Percentiles rank a stretch among this genome's conserved stretches.
Conservation (phyloP, 2,797 vertebrate genomes). For the Cynopterus sphinx region DNA sequence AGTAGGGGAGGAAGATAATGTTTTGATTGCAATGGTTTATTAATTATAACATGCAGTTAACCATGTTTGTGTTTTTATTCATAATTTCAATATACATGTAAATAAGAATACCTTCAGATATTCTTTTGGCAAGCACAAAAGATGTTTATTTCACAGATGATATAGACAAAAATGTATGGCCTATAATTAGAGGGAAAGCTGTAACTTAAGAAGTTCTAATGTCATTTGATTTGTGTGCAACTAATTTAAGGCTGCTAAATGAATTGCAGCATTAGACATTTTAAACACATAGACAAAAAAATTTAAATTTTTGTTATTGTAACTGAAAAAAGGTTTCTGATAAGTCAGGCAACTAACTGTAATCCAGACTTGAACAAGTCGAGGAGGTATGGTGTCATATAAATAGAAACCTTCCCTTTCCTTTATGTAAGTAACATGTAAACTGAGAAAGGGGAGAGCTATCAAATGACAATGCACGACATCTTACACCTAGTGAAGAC, state of each 20-base stretch:
- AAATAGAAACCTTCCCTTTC: constrained; percentile 71
- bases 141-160: constrained; percentile 75
- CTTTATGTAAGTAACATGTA: not conserved
- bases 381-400: constrained; percentile 50
- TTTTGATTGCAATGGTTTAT: not conserved
- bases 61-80: constrained; percentile 70
- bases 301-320: constrained; percentile 75
- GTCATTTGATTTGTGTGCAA: constrained; percentile 57
- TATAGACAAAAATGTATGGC: constrained; percentile 71
- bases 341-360: constrained; percentile 68
- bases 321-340: constrained; percentile 73
- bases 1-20: not conserved
- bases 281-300: constrained; percentile 72
- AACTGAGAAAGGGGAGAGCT: not conserved
- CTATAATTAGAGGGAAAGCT: constrained; percentile 74
- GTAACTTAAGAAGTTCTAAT: constrained; percentile 71
- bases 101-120: constrained; percentile 70
- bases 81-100: constrained; percentile 59
- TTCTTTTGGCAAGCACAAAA: constrained; percentile 76
- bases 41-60: constrained; percentile 55
- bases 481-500: not conserved
- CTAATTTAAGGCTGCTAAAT: constrained; percentile 52
- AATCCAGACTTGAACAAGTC: constrained; percentile 47
- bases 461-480: not conserved
- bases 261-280: constrained; percentile 74